Percentiles rank a stretch among this genome's conserved stretches.
Evolutionary conservation across 1,140 invertebrate species (phyloP).

Genomic region (Trachymyrmex cornetzi): DNA sequence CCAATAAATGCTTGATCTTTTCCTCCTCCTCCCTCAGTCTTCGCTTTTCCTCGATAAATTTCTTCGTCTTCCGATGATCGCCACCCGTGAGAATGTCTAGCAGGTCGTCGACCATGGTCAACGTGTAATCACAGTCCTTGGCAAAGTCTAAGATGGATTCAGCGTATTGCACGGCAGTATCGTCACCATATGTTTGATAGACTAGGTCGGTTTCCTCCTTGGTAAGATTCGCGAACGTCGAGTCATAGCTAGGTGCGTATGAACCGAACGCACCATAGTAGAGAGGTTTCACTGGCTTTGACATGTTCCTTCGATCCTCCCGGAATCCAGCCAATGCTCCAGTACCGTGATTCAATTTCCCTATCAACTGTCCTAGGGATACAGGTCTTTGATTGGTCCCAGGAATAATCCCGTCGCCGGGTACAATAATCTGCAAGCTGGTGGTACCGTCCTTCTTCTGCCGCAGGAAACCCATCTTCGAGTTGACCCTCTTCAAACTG

Average conservation of each 20-base stretch:
- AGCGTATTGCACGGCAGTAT: conserved; percentile 95
- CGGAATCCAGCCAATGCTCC: conserved; percentile 91
- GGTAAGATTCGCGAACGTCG: conserved; percentile 96
- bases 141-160: conserved; percentile 95
- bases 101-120: conserved; percentile 94
- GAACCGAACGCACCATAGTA: conserved; percentile 98
- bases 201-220: conserved; percentile 98
- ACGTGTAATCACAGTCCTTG: conserved; percentile 93
- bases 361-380: conserved; percentile 93
- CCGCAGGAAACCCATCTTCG: conserved; percentile 93
- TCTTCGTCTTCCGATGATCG: conserved; percentile 93
- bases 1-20: conserved; percentile 87
- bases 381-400: conserved; percentile 92
- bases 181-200: conserved; percentile 96
- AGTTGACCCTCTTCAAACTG: conserved; percentile 87
- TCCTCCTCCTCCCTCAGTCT: conserved; percentile 89
- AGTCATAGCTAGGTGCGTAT: conserved; percentile 98
- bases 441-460: conserved; percentile 94
- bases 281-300: conserved; percentile 95
- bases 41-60: conserved; percentile 89
- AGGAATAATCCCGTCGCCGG: conserved; percentile 91
- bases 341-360: conserved; percentile 94
- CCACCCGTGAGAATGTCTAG: conserved; percentile 94
- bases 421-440: conserved; percentile 94
- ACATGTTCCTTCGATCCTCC: conserved; percentile 95